Evolutionary conservation across 2,113 vertebrate species (phyloP).

Genomic region (Amblyornis subalaris): DNA sequence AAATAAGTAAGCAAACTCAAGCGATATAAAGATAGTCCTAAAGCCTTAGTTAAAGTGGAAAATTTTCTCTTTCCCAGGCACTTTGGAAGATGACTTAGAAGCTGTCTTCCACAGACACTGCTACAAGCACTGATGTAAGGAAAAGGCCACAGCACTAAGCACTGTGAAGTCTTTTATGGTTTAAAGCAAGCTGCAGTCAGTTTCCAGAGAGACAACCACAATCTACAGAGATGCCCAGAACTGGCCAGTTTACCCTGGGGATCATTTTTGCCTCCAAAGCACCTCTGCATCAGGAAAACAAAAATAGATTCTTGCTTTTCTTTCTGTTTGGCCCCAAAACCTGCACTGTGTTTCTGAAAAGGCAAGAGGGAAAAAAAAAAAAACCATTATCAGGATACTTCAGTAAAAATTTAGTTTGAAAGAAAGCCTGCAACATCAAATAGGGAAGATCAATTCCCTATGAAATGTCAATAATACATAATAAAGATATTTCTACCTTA

Average conservation of each 20-base stretch:
- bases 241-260: neutral
- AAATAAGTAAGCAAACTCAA: neutral
- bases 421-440: neutral
- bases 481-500: neutral
- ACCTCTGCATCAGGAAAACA: neutral
- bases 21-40: neutral
- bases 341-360: neutral
- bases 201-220: neutral
- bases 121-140: neutral
- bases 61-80: neutral
- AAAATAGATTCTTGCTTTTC: neutral
- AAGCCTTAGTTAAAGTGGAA: neutral
- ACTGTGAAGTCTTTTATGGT: neutral
- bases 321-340: neutral
- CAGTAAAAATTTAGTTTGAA: neutral
- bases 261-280: neutral
- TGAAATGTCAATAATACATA: neutral
- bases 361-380: neutral
- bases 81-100: neutral
- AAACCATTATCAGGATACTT: neutral
- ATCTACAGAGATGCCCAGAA: neutral
- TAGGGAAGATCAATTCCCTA: neutral
- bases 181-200: neutral
- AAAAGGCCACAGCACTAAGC: neutral
- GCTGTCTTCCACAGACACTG: neutral